phyloP scores from a whole-genome alignment of 2,888 invertebrate species.

The Ephialtes manifestator region DNA sequence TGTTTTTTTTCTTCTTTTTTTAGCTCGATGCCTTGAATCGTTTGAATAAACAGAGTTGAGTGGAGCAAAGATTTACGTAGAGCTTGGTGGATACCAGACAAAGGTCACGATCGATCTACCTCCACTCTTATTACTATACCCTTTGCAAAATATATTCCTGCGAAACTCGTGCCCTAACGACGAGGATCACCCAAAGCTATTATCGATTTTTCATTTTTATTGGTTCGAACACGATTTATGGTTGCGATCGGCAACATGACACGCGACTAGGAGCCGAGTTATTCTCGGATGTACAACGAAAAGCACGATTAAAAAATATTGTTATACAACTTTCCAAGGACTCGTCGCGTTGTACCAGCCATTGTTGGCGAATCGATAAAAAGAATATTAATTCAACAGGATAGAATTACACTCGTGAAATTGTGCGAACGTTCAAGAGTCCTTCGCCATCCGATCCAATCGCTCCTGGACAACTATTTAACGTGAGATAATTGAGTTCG shows the following conservation, averaged over 20 bases:
- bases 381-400: background rate
- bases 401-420: conserved; percentile 5
- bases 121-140: conserved; percentile 24
- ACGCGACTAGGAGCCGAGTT: conserved; percentile 22
- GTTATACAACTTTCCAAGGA: background rate
- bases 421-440: background rate
- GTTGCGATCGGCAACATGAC: background rate
- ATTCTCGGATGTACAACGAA: conserved; percentile 38
- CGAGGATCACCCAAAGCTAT: conserved; percentile 38
- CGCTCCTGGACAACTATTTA: background rate
- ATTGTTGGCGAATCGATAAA: conserved; percentile 7
- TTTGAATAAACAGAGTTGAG: conserved; percentile 27
- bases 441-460: background rate
- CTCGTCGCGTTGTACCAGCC: background rate
- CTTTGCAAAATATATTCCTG: background rate
- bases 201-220: conserved; percentile 53
- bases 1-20: conserved; percentile 6
- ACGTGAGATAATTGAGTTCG: conserved; percentile 13
- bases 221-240: conserved; percentile 33
- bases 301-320: conserved; percentile 24
- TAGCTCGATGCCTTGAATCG: background rate
- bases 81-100: conserved; percentile 25
- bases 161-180: conserved; percentile 23
- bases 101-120: conserved; percentile 63
- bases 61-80: conserved; percentile 44